Base-by-base conservation (phyloP, 2,113 vertebrate genomes). In the Melanostigma gelatinosum region DNA sequence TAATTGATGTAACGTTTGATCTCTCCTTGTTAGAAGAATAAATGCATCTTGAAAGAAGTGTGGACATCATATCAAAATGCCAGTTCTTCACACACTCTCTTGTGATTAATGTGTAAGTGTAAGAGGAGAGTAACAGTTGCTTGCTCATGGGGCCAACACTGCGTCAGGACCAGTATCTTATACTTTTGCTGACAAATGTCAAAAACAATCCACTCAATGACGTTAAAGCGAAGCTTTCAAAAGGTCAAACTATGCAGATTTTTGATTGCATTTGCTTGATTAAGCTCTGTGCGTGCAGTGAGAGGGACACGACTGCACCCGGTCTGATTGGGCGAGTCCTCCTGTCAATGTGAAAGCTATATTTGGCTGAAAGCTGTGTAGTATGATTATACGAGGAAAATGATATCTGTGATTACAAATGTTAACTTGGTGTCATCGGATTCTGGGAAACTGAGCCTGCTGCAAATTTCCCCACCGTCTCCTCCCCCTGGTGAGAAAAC, bases 371-470 rank as follows among this genome's bases (percentile, higher is more conserved):
- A 91, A 91, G 89, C 89, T 91, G 91, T 82, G 89, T 57, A 80
- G 74, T 77, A 91, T 79, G 89, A 87, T 88, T 90, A 92, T 89
- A 85, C 85, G 80, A 79, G 88, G 84, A 89, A 90, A 90, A 88
- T 72, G 75, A 91, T 85, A 87, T 80, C 73, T 74, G 74, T 48
- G 69, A 85, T 89, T 87, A 80, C 84, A 83, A 87, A 90, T 79
- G 82, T 82, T 89, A 86, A 85, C 72, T 79, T 70, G 62, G 67
- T 78, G 87, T 84, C 78, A 71, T 85, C 65, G 46, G 81, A 69
- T 86, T 87, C 77, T 86, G 81, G 83, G 84, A 88, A 92, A 71
- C 46, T 10, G 76, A 80, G 63, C 69, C 79, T 13, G 72, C 73
- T 63, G 15, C 46, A 55, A 36, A 55, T 75, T 80, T 44, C 65